phyloP scores from a whole-genome alignment of 2,888 invertebrate genomes.

The Bembecia ichneumoniformis region DNA sequence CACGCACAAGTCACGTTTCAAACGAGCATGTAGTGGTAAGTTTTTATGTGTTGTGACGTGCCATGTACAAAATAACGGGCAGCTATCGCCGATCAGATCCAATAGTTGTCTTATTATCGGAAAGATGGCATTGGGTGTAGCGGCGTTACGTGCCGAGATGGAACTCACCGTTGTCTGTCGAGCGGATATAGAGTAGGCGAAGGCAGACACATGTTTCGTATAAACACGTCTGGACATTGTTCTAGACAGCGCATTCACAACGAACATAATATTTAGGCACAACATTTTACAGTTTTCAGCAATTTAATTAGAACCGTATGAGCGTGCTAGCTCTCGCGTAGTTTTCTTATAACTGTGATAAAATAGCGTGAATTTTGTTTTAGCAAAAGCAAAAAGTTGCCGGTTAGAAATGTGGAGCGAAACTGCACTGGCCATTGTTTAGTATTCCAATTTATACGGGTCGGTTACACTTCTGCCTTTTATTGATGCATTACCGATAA shows the following conservation, averaged over 20 bases:
- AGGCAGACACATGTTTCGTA: background rate
- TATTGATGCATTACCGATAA: constrained; percentile 72
- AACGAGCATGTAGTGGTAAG: constrained; percentile 46
- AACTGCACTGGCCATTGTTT: constrained; percentile 68
- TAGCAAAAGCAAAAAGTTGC: constrained; percentile 55
- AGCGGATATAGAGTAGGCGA: background rate
- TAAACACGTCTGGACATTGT: constrained; percentile 44
- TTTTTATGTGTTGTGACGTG: constrained; percentile 43
- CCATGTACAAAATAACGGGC: constrained; percentile 46
- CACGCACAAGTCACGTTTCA: constrained; percentile 27
- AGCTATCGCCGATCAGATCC: constrained; percentile 26
- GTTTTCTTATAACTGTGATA: constrained; percentile 69
- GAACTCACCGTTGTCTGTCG: background rate
- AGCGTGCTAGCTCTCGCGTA: constrained; percentile 64
- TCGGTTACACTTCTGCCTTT: constrained; percentile 70
- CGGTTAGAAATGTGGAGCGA: constrained; percentile 64
- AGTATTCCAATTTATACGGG: constrained; percentile 72
- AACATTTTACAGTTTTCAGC: constrained; percentile 35
- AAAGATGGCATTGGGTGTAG: constrained; percentile 52
- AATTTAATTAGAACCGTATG: constrained; percentile 58
- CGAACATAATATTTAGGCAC: constrained; percentile 46
- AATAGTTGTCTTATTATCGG: constrained; percentile 47
- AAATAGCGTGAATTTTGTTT: constrained; percentile 48
- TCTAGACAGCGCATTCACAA: constrained; percentile 30
- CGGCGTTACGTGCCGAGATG: background rate